Base-by-base conservation (phyloP, 2,113 vertebrate genomes). In the Eulemur macaco region DNA sequence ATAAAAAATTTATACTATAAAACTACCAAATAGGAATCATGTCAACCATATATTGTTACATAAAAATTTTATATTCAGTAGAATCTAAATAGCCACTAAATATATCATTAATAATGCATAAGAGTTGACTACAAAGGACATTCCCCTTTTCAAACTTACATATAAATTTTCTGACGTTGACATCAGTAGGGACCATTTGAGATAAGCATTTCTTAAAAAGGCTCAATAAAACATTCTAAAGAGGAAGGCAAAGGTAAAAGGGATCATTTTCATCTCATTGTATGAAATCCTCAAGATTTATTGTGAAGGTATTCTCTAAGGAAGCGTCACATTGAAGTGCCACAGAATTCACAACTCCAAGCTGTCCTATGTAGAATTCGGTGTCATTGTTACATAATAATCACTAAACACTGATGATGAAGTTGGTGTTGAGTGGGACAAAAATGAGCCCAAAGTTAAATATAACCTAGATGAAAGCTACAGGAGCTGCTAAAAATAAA, bases 401-500 rank as follows among this genome's bases (percentile, higher is more conserved):
- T 83, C 27, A 27, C 42, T 71, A 37, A 86, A 78, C 74, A 15
- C 15, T 39, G 83, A 80, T 52, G 64, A 92, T 88, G 13, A 92
- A 81, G 25, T 63, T 77, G 3, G 34, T 74, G 74, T 71, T 77
- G 45, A 92, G 5, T 50, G 34, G 29, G 78, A 69, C 34, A 92
- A 83, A 80, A 92, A 87, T 78, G 54, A 81, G 37, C 50, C 27
- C 42, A 45, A 69, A 81, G 69, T 90, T 81, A 92, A 87, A 90
- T 56, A 83, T 63, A 95, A 83, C 66, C 60, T n/a, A 54, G 73
- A 63, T 47, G 21, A 68, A n/a, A 47, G 42, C 63, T 42, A 45
- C 3, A 74, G 34, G 37, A 77, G 15, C 47, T 8, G 8, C 11
- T 54, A 47, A 71, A 88, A 84, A 63, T 47, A 93, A 76, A 88